Evolutionary conservation across 2,888 invertebrate species (phyloP).

Genomic region (Tetrapedia diversipes): DNA sequence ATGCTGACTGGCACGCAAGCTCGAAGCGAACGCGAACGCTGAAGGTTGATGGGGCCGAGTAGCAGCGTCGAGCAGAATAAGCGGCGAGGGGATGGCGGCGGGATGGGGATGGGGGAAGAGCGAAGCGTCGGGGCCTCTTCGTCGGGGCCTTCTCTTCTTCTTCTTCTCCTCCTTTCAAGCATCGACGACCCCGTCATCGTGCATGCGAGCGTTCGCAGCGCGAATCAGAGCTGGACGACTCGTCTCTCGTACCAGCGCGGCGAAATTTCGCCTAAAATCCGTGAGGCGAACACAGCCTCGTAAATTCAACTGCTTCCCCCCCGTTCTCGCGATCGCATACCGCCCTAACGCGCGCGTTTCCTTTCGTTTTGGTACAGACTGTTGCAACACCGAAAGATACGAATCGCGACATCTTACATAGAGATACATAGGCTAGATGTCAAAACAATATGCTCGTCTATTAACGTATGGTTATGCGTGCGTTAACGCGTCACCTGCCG

Average conservation of each 20-base stretch:
- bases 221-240: conserved; percentile 60
- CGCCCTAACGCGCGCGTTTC: too few species aligned
- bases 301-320: neutral
- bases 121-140: conserved; percentile 27
- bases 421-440: too few species aligned
- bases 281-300: neutral
- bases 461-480: too few species aligned
- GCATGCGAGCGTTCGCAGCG: conserved; percentile 69
- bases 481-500: too few species aligned
- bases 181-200: conserved; percentile 73
- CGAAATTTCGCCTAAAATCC: conserved; percentile 13
- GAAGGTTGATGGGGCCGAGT: conserved; percentile 62
- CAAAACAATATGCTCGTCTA: too few species aligned
- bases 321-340: neutral
- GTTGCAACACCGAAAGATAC: too few species aligned
- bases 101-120: conserved; percentile 15
- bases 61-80: too few species aligned
- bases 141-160: conserved; percentile 59
- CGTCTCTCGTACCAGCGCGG: conserved; percentile 47
- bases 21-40: conserved; percentile 68
- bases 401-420: too few species aligned
- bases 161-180: conserved; percentile 67
- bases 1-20: conserved; percentile 78
- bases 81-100: conserved; percentile 15
- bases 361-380: too few species aligned